These are phyloP conservation scores for Leptinotarsa undecemlineata DNA, from an alignment of 1,140 invertebrate genomes.

Conservation along the genomic window DNA sequence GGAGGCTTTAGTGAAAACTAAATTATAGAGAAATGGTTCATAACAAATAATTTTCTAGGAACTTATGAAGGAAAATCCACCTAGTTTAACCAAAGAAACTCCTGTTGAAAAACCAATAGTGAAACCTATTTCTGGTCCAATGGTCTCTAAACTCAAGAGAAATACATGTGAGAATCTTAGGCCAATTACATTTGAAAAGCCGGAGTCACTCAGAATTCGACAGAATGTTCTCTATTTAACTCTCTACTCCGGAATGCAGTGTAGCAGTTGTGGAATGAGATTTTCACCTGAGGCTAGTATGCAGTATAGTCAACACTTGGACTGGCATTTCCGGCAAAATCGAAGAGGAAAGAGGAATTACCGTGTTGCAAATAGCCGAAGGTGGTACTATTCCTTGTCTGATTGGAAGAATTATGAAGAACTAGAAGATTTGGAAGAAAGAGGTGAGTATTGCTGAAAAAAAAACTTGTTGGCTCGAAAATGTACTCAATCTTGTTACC, in stretches of 20 bases:
- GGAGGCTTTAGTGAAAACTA: too few species aligned
- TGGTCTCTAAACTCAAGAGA: conserved; percentile 2
- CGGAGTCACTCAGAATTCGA: conserved; percentile 76
- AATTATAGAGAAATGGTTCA: too few species aligned
- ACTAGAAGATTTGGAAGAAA: conserved; percentile 89
- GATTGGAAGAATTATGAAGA: conserved; percentile 96
- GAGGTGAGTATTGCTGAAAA: conserved; percentile 62
- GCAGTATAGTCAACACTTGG: conserved; percentile 88
- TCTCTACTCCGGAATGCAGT: conserved; percentile 89
- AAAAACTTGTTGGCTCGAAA: background rate
- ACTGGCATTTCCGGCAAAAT: conserved; percentile 85
- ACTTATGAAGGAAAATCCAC: background rate
- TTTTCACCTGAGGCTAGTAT: conserved; percentile 53
- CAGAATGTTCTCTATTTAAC: conserved; percentile 68
- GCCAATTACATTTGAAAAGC: conserved; percentile 67
- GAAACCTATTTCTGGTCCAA: background rate
- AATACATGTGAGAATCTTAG: conserved; percentile 55
- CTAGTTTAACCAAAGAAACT: background rate
- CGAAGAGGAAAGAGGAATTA: conserved; percentile 82
- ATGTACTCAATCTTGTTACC: background rate
- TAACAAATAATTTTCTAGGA: too few species aligned
- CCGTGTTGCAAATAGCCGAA: conserved; percentile 78
- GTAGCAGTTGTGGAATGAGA: conserved; percentile 68
- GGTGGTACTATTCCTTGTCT: conserved; percentile 87
- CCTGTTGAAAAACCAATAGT: conserved; percentile 53